These are phyloP conservation scores for Byasa hedistus DNA, from an alignment of 2,888 invertebrate species.

Conservation along the genomic window DNA sequence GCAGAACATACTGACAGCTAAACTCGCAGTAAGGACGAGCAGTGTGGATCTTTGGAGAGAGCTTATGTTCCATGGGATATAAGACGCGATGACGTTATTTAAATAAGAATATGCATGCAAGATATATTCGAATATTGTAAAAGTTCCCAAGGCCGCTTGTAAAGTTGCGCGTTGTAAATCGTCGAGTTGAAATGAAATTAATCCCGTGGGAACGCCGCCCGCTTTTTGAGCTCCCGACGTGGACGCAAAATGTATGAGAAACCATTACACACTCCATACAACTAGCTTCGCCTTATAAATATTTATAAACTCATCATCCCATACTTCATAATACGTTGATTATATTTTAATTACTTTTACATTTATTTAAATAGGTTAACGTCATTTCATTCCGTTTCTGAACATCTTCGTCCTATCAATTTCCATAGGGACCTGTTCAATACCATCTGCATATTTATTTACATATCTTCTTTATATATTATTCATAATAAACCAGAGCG, in stretches of 20 bases:
- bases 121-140: slow-evolving; percentile 30
- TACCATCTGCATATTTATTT: no score
- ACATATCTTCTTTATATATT: no score
- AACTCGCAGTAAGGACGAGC: no score
- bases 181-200: slow-evolving; percentile 29
- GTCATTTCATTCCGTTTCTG: no score
- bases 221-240: not conserved
- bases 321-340: not conserved
- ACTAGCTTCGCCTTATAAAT: not conserved
- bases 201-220: slow-evolving; percentile 22
- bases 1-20: no score
- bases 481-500: no score
- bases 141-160: slow-evolving; percentile 31
- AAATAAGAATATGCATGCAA: not conserved
- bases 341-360: not conserved
- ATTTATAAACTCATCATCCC: not conserved
- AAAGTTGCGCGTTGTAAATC: slow-evolving; percentile 34
- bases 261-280: slow-evolving; percentile 29
- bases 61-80: no score
- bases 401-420: no score
- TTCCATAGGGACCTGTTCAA: no score
- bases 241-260: slow-evolving; percentile 1
- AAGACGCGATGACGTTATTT: no score
- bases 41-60: no score
- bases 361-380: not conserved